phyloP scores from a whole-genome alignment of 2,113 vertebrate species.

The Mormoops blainvillei region DNA sequence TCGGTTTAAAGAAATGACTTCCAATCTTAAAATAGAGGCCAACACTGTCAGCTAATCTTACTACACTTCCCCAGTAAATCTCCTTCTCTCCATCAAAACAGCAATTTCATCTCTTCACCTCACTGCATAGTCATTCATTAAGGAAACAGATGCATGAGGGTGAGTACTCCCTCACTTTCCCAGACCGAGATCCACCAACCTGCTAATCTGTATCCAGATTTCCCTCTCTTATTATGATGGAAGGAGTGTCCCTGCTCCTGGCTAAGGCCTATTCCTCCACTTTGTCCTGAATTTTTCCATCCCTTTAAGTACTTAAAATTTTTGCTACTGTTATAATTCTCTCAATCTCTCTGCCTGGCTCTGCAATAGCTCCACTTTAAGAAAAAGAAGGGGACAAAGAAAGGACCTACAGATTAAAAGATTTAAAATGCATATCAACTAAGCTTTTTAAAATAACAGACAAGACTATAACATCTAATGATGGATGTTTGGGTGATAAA shows the following conservation, averaged over 20 bases:
- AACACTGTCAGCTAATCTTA: background rate
- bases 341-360: background rate
- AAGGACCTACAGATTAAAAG: background rate
- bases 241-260: background rate
- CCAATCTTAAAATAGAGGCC: background rate
- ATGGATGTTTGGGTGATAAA: background rate
- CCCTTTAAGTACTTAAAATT: background rate
- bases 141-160: background rate
- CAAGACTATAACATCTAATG: background rate
- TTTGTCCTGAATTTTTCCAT: background rate
- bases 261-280: background rate
- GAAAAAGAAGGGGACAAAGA: background rate
- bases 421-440: background rate
- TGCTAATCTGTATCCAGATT: background rate
- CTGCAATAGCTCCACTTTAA: background rate
- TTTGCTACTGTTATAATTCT: background rate
- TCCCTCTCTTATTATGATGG: background rate
- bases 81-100: background rate
- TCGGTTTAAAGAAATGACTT: background rate
- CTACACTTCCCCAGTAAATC: background rate
- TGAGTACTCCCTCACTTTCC: background rate
- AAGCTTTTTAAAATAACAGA: background rate
- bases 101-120: background rate
- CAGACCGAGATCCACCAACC: background rate
- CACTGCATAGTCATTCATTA: background rate